Conservation (phyloP, 1,140 invertebrate species). For the Tetraneura akinire region DNA sequence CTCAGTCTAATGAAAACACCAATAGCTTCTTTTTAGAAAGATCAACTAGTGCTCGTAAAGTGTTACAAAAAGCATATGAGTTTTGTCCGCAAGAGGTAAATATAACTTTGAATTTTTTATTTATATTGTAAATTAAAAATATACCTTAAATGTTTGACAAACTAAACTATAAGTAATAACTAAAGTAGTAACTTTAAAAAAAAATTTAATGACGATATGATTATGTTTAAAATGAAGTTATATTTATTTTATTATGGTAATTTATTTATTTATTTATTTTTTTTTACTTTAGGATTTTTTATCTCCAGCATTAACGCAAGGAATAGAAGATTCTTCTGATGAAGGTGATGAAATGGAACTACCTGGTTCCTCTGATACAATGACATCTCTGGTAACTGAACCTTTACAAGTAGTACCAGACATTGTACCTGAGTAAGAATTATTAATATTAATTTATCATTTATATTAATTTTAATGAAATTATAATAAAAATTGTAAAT, state of each 20-base stretch:
- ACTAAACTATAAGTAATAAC: background rate
- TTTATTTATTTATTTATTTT: too few relatives aligned
- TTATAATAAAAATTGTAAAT: background rate
- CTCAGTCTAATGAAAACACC: conserved; percentile 91
- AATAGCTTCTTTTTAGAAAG: conserved; percentile 94
- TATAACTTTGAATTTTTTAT: too few relatives aligned
- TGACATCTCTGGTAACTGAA: conserved; percentile 25
- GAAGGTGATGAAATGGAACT: conserved; percentile 31
- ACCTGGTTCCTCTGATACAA: background rate
- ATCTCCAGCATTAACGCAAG: conserved; percentile 27
- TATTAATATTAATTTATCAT: background rate
- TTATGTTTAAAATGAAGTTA: background rate
- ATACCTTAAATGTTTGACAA: too few relatives aligned
- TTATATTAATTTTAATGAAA: background rate
- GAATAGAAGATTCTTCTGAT: conserved; percentile 37
- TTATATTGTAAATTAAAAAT: conserved; percentile 52
- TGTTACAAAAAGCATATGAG: conserved; percentile 80
- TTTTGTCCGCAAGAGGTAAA: conserved; percentile 80
- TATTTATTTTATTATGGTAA: too few relatives aligned
- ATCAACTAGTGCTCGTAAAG: conserved; percentile 89
- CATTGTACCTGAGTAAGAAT: conserved; percentile 29
- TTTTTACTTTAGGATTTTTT: background rate
- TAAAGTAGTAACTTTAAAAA: background rate
- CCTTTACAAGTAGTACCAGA: conserved; percentile 44
- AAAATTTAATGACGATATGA: background rate